A percentile compares a stretch with the other conserved stretches of the same genome.
These are phyloP conservation scores for Calonectris borealis DNA, from an alignment of 2,113 vertebrate species.

Conservation along the genomic window DNA sequence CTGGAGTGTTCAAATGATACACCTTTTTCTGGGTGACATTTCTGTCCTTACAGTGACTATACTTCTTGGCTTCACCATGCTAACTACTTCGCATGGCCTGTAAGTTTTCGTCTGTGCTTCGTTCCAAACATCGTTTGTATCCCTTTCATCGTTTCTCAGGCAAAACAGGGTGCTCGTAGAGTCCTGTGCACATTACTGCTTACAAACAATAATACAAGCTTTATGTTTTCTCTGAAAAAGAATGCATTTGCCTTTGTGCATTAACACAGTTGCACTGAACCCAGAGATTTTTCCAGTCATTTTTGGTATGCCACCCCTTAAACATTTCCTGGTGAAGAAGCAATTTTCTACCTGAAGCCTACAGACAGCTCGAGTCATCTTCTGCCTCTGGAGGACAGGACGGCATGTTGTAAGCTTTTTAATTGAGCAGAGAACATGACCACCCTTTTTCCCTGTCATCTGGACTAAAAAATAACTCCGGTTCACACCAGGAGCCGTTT, in stretches of 20 bases:
- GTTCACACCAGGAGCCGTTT: neutral
- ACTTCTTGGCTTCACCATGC: accelerated
- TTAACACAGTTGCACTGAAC: neutral
- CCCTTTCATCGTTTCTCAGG: neutral
- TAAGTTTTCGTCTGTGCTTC: neutral
- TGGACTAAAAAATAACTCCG: neutral
- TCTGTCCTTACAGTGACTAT: neutral
- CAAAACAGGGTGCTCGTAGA: accelerated
- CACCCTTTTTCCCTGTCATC: neutral
- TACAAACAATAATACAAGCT: neutral
- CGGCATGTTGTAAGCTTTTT: neutral
- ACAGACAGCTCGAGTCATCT: neutral
- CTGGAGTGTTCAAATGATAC: neutral
- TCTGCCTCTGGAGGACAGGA: no score
- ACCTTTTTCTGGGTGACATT: neutral
- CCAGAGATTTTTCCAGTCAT: neutral
- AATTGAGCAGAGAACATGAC: neutral
- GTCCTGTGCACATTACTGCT: accelerated
- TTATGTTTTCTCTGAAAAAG: neutral
- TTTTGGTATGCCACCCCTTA: neutral
- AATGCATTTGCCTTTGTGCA: neutral
- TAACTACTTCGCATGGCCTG: neutral
- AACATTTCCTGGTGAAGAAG: neutral
- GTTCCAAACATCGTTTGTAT: neutral
- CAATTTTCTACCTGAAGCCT: neutral